Evolutionary conservation across 1,140 invertebrate species (phyloP), one percentile per base, ranked within the genome.

Genomic region (Carcinoscorpius rotundicauda): DNA sequence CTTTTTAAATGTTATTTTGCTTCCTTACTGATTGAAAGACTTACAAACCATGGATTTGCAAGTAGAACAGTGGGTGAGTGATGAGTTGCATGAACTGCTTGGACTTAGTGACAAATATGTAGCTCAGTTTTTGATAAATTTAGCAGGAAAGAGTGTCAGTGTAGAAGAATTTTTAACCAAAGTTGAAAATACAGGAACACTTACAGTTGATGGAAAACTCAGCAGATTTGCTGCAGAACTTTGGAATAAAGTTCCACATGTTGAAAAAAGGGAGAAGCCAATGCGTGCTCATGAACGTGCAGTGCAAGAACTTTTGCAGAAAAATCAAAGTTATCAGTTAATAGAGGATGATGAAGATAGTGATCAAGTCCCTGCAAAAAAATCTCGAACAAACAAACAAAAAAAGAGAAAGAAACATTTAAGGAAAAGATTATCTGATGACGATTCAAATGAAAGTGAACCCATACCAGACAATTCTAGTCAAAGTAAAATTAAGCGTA

Each of bases 41-140:
- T 29, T 29, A 29, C 2, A 29, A 29, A 29, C 29, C 29, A 29
- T 29, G 29, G 29, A 29, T 29, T 29, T 29, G 29, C 29, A 29
- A 29, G 29, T 74, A 8, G 72, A 78, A 66, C 71, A 71, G 57
- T 83, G 82, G 82, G 80, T 83, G 2, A 78, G 75, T 61, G 81
- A 82, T 68, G 71, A 78, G 66, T 76, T 83, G 3, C 78, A 81
- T 66, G 78, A 80, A 65, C 78, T 82, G 63, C 67, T 82, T 57
- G 81, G 81, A 5, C 77, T 82, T 71, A 81, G 81, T 62, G 81
- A 83, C 69, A 76, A 76, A 67, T 75, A 75, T 60, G 76, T 82
- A 51, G 74, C 76, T 3, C 77, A 82, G 65, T 83, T 78, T 74
- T 75, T 82, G 52, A 75, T 81, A 49, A 78, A 75, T 58, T 68